These are phyloP conservation scores for Strigamia maritima DNA, from an alignment of 2,888 invertebrate genomes.

Conservation along the genomic window DNA sequence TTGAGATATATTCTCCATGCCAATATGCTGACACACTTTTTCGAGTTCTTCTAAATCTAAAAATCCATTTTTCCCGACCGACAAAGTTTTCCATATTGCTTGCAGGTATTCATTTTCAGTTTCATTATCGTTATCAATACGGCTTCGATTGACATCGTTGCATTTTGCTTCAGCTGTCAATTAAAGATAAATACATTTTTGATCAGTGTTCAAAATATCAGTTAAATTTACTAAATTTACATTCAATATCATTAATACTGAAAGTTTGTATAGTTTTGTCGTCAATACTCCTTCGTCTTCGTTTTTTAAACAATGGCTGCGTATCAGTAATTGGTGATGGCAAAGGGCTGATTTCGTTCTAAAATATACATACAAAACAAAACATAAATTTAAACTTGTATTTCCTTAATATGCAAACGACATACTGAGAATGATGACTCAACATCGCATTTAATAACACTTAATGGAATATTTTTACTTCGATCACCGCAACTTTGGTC, in stretches of 20 bases:
- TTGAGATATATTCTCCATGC: conserved; percentile 63
- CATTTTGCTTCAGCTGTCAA: neutral
- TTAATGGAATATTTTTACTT: neutral
- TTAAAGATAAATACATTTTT: neutral
- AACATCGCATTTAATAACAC: conserved; percentile 21
- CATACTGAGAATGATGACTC: neutral
- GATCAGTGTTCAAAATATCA: too few species aligned
- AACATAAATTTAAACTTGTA: neutral
- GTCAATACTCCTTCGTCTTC: conserved; percentile 7
- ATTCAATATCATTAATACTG: neutral
- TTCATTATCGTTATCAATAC: neutral
- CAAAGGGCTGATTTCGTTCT: neutral
- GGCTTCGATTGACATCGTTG: neutral
- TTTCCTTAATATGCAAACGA: neutral
- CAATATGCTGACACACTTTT: conserved; percentile 65
- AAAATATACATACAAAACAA: too few species aligned
- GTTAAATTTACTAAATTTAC: too few species aligned
- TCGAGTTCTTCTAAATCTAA: conserved; percentile 64
- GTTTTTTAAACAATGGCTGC: neutral
- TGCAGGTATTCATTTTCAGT: conserved; percentile 59
- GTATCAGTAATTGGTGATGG: neutral
- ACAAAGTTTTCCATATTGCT: conserved; percentile 63
- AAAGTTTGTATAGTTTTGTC: neutral
- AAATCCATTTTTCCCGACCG: conserved; percentile 62
- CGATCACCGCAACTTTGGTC: neutral